phyloP scores from a whole-genome alignment of 2,113 vertebrate species.

The Poeciliopsis retropinna region DNA sequence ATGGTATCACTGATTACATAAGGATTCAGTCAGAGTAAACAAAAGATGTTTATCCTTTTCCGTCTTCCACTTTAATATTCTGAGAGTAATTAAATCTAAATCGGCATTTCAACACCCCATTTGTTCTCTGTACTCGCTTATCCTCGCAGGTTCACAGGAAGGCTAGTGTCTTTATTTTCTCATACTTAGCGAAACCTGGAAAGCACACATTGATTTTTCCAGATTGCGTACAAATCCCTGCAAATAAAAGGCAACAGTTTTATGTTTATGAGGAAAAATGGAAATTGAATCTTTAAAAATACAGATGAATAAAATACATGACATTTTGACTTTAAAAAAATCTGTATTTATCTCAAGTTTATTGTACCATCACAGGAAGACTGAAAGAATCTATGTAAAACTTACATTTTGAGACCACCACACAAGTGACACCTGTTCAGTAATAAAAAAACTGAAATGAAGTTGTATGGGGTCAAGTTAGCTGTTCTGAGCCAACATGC shows the following conservation, averaged over 20 bases:
- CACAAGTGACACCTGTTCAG: conserved; percentile 5
- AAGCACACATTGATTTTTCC: too few species aligned
- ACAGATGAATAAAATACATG: too few species aligned
- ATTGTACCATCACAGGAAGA: conserved; percentile 17
- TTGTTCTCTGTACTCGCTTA: too few species aligned
- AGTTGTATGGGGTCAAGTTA: too few species aligned
- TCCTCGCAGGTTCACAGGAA: too few species aligned
- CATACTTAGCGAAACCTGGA: too few species aligned
- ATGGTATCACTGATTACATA: neutral
- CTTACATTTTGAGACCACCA: conserved; percentile 6
- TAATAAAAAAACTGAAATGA: conserved; percentile 14
- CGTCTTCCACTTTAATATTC: neutral
- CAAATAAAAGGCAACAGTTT: neutral
- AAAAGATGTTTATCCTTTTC: neutral
- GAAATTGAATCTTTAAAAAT: neutral
- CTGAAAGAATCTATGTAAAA: neutral
- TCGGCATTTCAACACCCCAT: neutral
- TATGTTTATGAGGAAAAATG: neutral
- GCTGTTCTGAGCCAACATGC: too few species aligned
- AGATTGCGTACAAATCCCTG: too few species aligned
- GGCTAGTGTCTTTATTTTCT: too few species aligned
- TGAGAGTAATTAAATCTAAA: neutral
- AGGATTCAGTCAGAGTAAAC: neutral
- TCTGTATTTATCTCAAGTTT: neutral
- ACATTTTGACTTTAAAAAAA: too few species aligned